phyloP scores from a whole-genome alignment of 2,888 invertebrate genomes.

The Parnassius glacialis region DNA sequence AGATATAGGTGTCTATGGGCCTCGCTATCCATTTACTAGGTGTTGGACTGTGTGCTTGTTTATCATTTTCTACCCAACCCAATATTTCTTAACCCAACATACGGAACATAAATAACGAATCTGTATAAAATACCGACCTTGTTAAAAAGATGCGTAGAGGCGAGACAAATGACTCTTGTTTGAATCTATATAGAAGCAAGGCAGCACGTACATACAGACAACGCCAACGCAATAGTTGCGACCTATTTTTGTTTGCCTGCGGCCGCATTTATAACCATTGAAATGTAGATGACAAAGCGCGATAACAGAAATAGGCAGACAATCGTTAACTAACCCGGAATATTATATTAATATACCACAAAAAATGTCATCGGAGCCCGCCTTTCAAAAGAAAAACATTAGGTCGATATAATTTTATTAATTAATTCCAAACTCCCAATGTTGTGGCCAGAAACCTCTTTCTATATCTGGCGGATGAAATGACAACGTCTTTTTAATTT shows the following conservation, averaged over 20 bases:
- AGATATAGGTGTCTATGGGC: too few relatives aligned
- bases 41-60: too few relatives aligned
- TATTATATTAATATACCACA: conserved; percentile 36
- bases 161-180: conserved; percentile 22
- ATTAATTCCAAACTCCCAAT: conserved; percentile 66
- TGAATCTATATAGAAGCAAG: conserved; percentile 3
- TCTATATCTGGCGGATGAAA: conserved; percentile 26
- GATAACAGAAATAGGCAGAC: conserved; percentile 24
- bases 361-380: conserved; percentile 16
- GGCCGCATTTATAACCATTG: conserved; percentile 12
- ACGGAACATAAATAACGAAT: not conserved
- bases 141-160: conserved; percentile 19
- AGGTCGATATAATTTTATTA: conserved; percentile 48
- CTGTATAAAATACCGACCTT: conserved; percentile 12
- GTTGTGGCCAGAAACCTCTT: conserved; percentile 37
- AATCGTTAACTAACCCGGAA: conserved; percentile 31
- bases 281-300: conserved; percentile 14
- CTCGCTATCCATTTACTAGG: too few relatives aligned
- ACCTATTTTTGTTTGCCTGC: not conserved
- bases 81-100: not conserved
- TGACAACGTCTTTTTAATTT: conserved; percentile 31
- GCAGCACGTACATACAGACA: conserved; percentile 2
- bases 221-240: conserved; percentile 1
- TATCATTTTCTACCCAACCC: too few relatives aligned
- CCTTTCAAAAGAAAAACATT: conserved; percentile 36